These are phyloP conservation scores for Oasisia sp. DNA, from an alignment of 2,888 invertebrate species.

Conservation along the genomic window DNA sequence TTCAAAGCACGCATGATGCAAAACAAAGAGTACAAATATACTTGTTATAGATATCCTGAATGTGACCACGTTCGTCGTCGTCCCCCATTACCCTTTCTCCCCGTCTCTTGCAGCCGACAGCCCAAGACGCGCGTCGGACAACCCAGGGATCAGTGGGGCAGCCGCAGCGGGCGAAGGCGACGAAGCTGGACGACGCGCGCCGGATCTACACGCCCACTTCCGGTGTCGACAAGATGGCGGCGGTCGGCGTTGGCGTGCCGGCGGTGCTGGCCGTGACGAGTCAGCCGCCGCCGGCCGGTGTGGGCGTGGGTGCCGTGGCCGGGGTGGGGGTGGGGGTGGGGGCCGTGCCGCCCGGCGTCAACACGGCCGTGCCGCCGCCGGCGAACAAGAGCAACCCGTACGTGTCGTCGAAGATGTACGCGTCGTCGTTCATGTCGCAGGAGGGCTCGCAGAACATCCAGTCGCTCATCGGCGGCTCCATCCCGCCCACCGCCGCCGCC, in stretches of 20 bases:
- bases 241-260: neutral
- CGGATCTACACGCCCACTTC: slow-evolving; percentile 9
- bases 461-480: slow-evolving; percentile 53
- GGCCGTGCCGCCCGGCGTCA: slow-evolving; percentile 21
- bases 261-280: neutral
- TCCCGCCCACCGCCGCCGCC: neutral
- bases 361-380: neutral
- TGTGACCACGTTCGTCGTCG: neutral
- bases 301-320: too few species aligned
- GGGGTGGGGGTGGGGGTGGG: too few species aligned
- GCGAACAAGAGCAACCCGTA: slow-evolving; percentile 52
- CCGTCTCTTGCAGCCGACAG: neutral
- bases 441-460: slow-evolving; percentile 61
- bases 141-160: neutral
- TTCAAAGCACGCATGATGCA: too few species aligned
- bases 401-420: slow-evolving; percentile 56
- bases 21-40: too few species aligned
- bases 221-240: neutral
- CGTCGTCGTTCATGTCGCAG: slow-evolving; percentile 61
- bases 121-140: neutral
- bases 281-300: neutral
- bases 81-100: neutral
- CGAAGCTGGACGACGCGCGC: neutral
- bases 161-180: neutral
- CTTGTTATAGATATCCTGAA: too few species aligned